phyloP scores from a whole-genome alignment of 2,113 vertebrate genomes.

The Axis porcinus region DNA sequence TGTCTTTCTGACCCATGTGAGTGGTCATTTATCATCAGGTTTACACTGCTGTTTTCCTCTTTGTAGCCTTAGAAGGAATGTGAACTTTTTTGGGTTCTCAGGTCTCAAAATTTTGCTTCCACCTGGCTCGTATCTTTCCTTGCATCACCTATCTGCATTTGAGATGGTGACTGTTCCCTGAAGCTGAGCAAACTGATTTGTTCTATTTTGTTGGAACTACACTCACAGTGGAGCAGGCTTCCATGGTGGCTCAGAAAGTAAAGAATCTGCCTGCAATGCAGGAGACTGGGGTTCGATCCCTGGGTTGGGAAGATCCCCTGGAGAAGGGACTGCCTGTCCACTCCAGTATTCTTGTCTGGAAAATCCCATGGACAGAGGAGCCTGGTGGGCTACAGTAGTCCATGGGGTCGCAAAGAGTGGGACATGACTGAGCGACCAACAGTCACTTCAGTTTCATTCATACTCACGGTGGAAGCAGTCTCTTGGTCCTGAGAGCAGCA shows the following conservation, averaged over 20 bases:
- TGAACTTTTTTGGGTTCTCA: neutral
- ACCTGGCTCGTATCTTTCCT: neutral
- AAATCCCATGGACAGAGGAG: neutral
- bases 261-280: neutral
- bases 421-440: rapidly evolving
- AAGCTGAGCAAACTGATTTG: neutral
- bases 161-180: neutral
- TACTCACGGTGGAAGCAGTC: neutral
- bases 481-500: neutral
- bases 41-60: neutral
- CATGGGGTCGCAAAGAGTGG: rapidly evolving
- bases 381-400: neutral
- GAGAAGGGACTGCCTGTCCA: neutral
- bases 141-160: neutral
- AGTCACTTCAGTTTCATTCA: neutral
- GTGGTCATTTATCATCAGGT: neutral
- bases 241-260: neutral
- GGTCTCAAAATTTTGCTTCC: neutral
- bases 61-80: neutral
- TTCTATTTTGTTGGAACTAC: neutral
- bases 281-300: neutral
- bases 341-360: neutral
- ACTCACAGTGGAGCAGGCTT: neutral
- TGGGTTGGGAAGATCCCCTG: neutral
- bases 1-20: neutral